Evolutionary conservation across 2,113 vertebrate species (phyloP).

Genomic region (Rhodinocichla rosea): DNA sequence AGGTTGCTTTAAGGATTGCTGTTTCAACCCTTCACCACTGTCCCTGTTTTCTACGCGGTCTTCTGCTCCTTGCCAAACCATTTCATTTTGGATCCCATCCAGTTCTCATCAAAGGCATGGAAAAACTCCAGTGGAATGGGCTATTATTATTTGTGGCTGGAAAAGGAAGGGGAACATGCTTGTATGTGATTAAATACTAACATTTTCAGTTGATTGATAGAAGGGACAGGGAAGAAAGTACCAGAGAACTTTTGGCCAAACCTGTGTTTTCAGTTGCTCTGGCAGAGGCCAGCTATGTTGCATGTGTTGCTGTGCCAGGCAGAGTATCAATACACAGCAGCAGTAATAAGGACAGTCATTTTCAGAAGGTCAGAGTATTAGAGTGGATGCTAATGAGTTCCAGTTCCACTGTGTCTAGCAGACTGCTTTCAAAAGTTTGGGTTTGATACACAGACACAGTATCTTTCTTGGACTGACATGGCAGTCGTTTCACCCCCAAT

Average conservation of each 20-base stretch:
- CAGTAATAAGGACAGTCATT: neutral
- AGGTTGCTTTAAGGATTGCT: neutral
- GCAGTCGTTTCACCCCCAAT: neutral
- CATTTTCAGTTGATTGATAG: slow-evolving; percentile 10
- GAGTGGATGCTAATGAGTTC: neutral
- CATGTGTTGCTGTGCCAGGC: neutral
- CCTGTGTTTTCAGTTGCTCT: neutral
- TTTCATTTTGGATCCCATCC: neutral
- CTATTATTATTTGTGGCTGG: slow-evolving; percentile 12
- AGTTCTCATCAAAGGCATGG: slow-evolving; percentile 17
- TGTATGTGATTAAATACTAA: slow-evolving; percentile 5
- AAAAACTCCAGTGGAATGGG: slow-evolving; percentile 8
- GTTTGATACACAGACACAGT: neutral
- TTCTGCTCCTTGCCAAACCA: neutral
- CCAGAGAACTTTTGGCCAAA: neutral
- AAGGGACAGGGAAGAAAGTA: slow-evolving; percentile 11
- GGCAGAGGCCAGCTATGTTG: neutral
- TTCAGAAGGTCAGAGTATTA: neutral
- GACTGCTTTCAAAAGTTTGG: neutral
- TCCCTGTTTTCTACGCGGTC: neutral
- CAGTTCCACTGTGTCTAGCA: neutral
- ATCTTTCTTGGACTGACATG: neutral
- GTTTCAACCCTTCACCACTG: neutral
- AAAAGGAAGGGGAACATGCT: neutral
- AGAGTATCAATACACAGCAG: neutral